Percentiles rank a stretch among this genome's conserved stretches.
Evolutionary conservation across 2,113 vertebrate genomes (phyloP).

Genomic region (Atherinomorus stipes): DNA sequence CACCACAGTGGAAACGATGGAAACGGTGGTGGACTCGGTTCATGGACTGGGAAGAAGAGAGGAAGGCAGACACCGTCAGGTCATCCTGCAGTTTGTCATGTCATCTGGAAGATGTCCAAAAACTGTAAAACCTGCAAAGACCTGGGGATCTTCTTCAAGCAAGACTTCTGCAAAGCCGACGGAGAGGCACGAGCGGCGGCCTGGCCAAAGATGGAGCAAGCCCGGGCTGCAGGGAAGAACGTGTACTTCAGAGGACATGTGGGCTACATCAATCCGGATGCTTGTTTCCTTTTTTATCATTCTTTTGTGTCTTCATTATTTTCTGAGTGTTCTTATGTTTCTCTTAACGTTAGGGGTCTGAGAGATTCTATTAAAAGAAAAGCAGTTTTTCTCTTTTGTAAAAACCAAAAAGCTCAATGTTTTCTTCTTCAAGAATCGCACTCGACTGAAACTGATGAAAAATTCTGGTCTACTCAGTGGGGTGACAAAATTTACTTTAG

Average conservation of each 20-base stretch:
- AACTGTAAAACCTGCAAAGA: too few species aligned
- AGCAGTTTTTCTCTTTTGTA: background rate
- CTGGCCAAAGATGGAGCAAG: background rate
- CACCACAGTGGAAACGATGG: background rate
- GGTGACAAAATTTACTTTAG: background rate
- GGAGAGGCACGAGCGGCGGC: background rate
- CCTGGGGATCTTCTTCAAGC: too few species aligned
- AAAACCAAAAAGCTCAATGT: background rate
- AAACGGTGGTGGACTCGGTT: background rate
- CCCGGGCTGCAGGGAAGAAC: background rate
- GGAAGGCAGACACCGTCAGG: background rate
- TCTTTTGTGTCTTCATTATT: background rate
- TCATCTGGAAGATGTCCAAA: too few species aligned
- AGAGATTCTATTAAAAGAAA: background rate
- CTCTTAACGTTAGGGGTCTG: background rate
- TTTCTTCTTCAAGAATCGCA: background rate
- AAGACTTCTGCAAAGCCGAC: background rate
- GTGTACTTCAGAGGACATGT: background rate
- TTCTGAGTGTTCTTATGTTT: background rate
- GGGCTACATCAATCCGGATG: background rate
- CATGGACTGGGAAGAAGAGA: background rate
- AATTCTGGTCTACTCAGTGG: background rate
- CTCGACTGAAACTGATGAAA: too few species aligned
- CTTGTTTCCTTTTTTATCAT: background rate
- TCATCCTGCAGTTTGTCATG: too few species aligned